Base-by-base conservation (phyloP, 2,113 vertebrate species). In the Asarcornis scutulata region DNA sequence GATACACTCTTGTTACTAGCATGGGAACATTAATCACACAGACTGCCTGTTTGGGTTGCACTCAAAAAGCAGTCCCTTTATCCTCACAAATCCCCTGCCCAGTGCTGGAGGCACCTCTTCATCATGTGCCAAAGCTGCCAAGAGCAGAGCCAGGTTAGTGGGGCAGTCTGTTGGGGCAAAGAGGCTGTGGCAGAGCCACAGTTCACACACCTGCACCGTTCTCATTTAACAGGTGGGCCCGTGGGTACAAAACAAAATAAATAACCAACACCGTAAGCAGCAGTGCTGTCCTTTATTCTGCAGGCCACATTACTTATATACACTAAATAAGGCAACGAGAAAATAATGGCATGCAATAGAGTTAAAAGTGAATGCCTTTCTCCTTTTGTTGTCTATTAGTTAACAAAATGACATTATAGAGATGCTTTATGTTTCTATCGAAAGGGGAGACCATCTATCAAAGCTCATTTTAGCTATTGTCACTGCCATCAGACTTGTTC, bases 391-490 rank as follows among this genome's bases (percentile, higher is more conserved):
- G 91, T 94, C 88, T 91, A 87, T 94, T 86, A 96, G 92, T 96
- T 95, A 94, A 87, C 94, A 84, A 95, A 95, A 93, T 80, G 88
- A 83, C 94, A 91, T 95, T 92, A 86, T 83, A 96, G 96, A 89
- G 82, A 93, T 95, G 96, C 73, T 91, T 95, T 90, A 83, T 90
- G 66, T 86, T 93, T 95, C 92, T 88, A 89, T 92, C 86, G 67
- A 88, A 91, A 90, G 93, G 86, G 86, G 60, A 84, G 78, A 94
- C 76, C 91, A 97, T 95, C 89, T 96, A 95, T 91, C 93, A 86
- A 82, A 90, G 85, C 94, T 93, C 94, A 94, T 97, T 96, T 94
- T 85, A 87, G 93, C 95, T 94, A 92, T 89, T 96, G 91, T 95
- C 93, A 85, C 48, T 46, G 79, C 86, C 88, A 93, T 83, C 90